These are phyloP conservation scores for Isoperla grammatica DNA, from an alignment of 2,888 invertebrate species.

Conservation along the genomic window DNA sequence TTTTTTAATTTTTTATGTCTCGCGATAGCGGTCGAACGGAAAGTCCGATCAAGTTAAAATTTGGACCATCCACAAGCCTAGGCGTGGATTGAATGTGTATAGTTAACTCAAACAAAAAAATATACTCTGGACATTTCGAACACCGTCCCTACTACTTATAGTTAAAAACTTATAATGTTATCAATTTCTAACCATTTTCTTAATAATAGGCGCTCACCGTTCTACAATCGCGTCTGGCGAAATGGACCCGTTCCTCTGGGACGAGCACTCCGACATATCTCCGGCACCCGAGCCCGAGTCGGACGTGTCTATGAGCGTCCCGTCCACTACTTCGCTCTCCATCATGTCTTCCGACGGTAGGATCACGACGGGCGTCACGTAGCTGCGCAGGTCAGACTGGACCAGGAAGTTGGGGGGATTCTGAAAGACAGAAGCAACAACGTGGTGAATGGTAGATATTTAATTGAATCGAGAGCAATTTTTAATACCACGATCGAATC, in stretches of 20 bases:
- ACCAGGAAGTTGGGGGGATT: constrained; percentile 92
- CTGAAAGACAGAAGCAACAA: constrained; percentile 40
- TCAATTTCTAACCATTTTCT: no score
- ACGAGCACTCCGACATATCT: constrained; percentile 37
- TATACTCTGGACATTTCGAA: no score
- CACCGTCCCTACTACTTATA: no score
- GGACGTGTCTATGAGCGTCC: constrained; percentile 62
- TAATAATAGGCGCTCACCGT: constrained; percentile 41
- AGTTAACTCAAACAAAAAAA: no score
- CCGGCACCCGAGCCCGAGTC: constrained; percentile 47
- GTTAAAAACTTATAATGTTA: no score
- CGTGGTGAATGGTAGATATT: not conserved
- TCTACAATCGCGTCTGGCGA: constrained; percentile 48
- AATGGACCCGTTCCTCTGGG: constrained; percentile 45
- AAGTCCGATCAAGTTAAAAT: no score
- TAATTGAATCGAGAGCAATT: no score
- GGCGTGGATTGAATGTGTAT: no score
- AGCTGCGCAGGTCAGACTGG: constrained; percentile 86
- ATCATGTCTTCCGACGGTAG: constrained; percentile 64
- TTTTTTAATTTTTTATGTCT: no score
- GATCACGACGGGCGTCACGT: constrained; percentile 89
- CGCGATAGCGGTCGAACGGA: no score
- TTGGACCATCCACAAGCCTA: no score
- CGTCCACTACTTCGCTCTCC: constrained; percentile 50
- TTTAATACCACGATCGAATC: no score